These are phyloP conservation scores for Tragopan temminckii DNA, from an alignment of 2,797 vertebrate species.

Conservation along the genomic window DNA sequence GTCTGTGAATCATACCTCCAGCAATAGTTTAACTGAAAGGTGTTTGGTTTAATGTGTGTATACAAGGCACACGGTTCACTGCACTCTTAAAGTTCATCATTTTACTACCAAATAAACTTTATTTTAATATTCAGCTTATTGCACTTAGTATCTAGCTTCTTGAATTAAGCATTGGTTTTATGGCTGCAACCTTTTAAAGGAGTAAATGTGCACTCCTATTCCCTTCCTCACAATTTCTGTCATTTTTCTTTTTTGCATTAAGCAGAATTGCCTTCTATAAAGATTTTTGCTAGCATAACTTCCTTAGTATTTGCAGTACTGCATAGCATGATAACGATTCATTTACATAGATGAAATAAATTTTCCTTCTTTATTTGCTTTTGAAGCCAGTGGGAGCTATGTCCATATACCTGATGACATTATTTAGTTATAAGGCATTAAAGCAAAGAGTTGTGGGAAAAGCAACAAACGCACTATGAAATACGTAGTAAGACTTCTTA, in stretches of 20 bases:
- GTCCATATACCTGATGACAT: neutral
- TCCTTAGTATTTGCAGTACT: slow-evolving; percentile 11
- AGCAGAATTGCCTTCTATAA: slow-evolving; percentile 18
- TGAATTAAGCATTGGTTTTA: slow-evolving; percentile 44
- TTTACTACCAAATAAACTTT: slow-evolving; percentile 60
- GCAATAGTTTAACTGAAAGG: neutral
- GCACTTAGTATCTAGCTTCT: slow-evolving; percentile 19
- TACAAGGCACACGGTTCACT: neutral
- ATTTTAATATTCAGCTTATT: slow-evolving; percentile 41
- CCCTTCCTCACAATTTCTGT: slow-evolving; percentile 15
- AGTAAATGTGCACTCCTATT: slow-evolving; percentile 9
- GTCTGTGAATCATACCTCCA: neutral
- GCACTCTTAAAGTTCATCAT: slow-evolving; percentile 33
- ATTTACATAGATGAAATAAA: slow-evolving; percentile 19
- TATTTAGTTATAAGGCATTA: neutral
- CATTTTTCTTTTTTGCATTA: slow-evolving; percentile 30
- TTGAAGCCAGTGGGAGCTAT: neutral
- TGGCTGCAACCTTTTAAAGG: slow-evolving; percentile 29
- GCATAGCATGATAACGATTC: neutral
- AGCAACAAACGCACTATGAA: neutral
- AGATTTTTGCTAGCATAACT: slow-evolving; percentile 11
- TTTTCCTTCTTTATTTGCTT: slow-evolving; percentile 27
- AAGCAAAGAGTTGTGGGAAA: neutral
- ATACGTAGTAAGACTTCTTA: neutral
- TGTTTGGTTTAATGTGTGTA: neutral